Evolutionary conservation across 2,113 vertebrate genomes (phyloP).

Genomic region (Chaenocephalus aceratus): DNA sequence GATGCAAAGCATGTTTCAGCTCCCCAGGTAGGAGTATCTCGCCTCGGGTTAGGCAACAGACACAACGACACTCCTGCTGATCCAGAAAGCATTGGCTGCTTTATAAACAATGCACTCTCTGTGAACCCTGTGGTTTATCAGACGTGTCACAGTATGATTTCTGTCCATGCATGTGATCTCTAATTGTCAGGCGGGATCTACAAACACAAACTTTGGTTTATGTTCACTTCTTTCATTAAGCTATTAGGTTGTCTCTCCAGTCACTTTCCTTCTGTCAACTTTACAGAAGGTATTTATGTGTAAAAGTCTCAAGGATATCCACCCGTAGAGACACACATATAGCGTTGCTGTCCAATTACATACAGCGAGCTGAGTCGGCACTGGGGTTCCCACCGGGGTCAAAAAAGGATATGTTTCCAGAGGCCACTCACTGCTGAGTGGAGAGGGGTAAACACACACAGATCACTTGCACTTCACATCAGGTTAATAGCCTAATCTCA

Average conservation of each 20-base stretch:
- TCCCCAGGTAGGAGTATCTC: constrained; percentile 19
- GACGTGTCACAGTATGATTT: constrained; percentile 4
- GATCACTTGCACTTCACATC: constrained; percentile 3
- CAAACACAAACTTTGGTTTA: neutral
- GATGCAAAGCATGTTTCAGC: constrained; percentile 11
- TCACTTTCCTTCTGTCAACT: constrained; percentile 12
- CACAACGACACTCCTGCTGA: constrained; percentile 16
- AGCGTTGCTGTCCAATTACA: constrained; percentile 19
- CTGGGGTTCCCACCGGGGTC: neutral
- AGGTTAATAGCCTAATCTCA: constrained; percentile 9
- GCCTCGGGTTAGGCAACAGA: constrained; percentile 19
- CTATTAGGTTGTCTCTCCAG: neutral
- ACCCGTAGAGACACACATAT: neutral
- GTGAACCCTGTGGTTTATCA: constrained; percentile 27
- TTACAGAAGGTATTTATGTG: constrained; percentile 18
- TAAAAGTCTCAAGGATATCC: constrained; percentile 14
- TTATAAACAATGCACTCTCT: constrained; percentile 25
- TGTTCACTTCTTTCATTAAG: constrained; percentile 3
- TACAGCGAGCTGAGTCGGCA: constrained; percentile 17
- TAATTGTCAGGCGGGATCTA: constrained; percentile 8
- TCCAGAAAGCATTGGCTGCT: constrained; percentile 23
- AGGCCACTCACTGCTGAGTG: constrained; percentile 24
- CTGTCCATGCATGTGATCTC: constrained; percentile 1
- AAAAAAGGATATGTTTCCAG: constrained; percentile 23
- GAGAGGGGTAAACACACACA: constrained; percentile 24